Percentiles rank a stretch among this genome's conserved stretches.
phyloP scores from a whole-genome alignment of 2,797 vertebrate genomes.

The Galagoides demidoff region DNA sequence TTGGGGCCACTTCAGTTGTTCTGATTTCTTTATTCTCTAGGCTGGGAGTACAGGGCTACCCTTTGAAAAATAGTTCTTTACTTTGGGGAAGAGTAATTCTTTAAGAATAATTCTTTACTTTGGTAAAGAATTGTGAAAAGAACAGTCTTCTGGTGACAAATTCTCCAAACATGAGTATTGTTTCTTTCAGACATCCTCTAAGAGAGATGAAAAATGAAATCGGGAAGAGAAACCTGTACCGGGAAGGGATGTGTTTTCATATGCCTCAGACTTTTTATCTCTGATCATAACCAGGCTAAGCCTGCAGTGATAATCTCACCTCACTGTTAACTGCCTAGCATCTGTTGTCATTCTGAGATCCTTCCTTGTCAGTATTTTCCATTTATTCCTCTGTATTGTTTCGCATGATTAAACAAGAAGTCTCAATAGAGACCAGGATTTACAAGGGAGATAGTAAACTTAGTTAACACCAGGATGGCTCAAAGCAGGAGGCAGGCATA shows the following conservation, averaged over 20 bases:
- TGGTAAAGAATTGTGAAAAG: background rate
- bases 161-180: background rate
- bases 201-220: background rate
- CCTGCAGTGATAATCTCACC: background rate
- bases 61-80: constrained; percentile 4
- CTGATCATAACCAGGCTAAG: background rate
- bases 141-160: background rate
- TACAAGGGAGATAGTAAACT: background rate
- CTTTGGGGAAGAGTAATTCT: no score
- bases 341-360: background rate
- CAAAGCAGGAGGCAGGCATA: background rate
- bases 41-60: background rate
- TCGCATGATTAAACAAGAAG: background rate
- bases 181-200: background rate
- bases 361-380: background rate
- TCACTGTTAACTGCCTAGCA: background rate
- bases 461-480: background rate
- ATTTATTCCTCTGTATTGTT: background rate
- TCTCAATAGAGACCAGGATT: background rate
- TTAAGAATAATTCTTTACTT: background rate
- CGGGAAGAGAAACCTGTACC: background rate
- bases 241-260: background rate
- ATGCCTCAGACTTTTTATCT: background rate
- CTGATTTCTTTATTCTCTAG: background rate
- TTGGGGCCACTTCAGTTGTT: background rate